Evolutionary conservation across 1,140 invertebrate genomes (phyloP).

Genomic region (Cydia splendana): DNA sequence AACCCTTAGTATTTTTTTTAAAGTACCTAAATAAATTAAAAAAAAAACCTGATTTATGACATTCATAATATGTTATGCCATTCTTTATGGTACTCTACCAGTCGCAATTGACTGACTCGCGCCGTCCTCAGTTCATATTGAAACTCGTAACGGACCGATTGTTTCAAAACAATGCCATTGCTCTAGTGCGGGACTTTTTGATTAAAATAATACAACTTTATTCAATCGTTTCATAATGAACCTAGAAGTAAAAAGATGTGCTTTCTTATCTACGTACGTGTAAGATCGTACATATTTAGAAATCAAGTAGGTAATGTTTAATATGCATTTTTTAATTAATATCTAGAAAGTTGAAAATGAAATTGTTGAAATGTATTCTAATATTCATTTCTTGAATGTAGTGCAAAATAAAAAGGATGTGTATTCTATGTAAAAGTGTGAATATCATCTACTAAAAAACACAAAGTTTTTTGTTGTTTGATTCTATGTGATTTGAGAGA

Average conservation of each 20-base stretch:
- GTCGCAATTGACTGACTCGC: constrained; percentile 4
- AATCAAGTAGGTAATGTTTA: neutral
- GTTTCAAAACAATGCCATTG: constrained; percentile 3
- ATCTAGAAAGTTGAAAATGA: too few species aligned
- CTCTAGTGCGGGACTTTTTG: neutral
- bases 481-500: too few species aligned
- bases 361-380: too few species aligned
- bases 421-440: too few species aligned
- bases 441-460: too few species aligned
- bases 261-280: neutral
- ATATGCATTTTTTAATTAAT: too few species aligned
- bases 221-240: neutral
- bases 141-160: constrained; percentile 13
- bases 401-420: too few species aligned
- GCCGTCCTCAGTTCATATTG: constrained; percentile 17
- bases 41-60: too few species aligned
- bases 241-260: neutral
- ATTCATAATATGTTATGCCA: neutral
- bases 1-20: too few species aligned
- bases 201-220: neutral
- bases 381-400: too few species aligned
- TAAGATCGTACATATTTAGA: neutral
- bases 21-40: too few species aligned
- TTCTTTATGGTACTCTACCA: constrained; percentile 1
- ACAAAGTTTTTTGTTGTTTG: too few species aligned